phyloP scores from a whole-genome alignment of 2,797 vertebrate genomes.

The Numenius phaeopus region DNA sequence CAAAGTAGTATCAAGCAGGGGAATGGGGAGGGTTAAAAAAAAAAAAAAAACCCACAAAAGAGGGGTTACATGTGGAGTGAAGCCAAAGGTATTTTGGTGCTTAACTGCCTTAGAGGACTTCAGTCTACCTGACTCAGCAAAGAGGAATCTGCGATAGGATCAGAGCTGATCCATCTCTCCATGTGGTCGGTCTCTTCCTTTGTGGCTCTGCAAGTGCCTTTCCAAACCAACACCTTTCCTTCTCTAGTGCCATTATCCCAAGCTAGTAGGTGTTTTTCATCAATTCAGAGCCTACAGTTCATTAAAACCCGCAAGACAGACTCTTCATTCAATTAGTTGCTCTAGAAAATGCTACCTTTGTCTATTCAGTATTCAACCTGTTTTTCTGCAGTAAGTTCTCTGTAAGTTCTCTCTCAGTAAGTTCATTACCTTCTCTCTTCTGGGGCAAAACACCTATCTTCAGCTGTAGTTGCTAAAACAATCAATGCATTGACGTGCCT shows the following conservation, averaged over 20 bases:
- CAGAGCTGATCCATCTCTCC: background rate
- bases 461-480: background rate
- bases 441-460: background rate
- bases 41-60: background rate
- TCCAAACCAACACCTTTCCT: background rate
- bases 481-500: background rate
- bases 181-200: background rate
- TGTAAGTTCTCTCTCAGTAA: too few species aligned
- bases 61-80: background rate
- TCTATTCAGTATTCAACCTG: background rate
- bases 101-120: background rate
- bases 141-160: background rate
- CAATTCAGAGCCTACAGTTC: background rate
- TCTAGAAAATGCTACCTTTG: background rate
- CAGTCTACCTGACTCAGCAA: background rate
- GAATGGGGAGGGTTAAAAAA: accelerated
- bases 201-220: background rate
- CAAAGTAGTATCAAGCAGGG: background rate
- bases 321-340: background rate
- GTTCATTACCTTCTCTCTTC: background rate
- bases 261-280: background rate
- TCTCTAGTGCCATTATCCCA: background rate
- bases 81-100: background rate
- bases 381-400: background rate
- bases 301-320: background rate